Base-by-base conservation (phyloP, 2,888 invertebrate species). In the Parnassius apollo region DNA sequence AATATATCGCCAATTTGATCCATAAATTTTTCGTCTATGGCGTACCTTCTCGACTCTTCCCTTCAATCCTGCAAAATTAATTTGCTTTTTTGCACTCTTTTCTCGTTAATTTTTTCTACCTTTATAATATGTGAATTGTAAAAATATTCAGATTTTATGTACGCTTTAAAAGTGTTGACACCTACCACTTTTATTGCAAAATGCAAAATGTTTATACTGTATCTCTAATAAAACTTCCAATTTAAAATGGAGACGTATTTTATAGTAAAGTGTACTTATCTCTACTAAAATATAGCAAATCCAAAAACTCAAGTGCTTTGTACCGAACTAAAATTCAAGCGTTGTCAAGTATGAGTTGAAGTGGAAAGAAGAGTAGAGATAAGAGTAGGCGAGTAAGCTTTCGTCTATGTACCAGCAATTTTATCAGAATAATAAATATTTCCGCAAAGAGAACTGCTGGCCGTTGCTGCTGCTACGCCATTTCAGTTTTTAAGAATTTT, bases 301-400 rank as follows among this genome's bases (percentile, higher is more conserved):
- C 42, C 48, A 10, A 9, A 50, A 53, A 49, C 49, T 53, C 25
- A 10, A 59, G 54, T 62, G 44, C 55, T 62, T 62, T 53, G 49
- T 48, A 46, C 42, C 50, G 12, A 62, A 59, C 62, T 54, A 58
- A 54, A 62, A 49, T 62, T 59, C 49, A 55, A 55, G 54, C 48
- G 49, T 49, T n/a, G 50, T 49, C 45, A 44, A 44, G 18, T 35
- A 48, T 48, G 9, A 48, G 18, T 46, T 57, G 46, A 12, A 57
- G 35, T 35, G 35, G 35, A 13, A 13, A 13, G 8, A 49, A 13
- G 13, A 49, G 45, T 54, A 44, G 44, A 59, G 54, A 62, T 53
- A 58, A 62, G 57, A 49, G 62, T 49, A 25, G 60, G n/a, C 35
- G 55, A 58, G 57, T 54, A 44, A 25, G 44, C 58, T 58, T 58